phyloP scores from a whole-genome alignment of 2,797 vertebrate genomes.

The Microtus californicus region DNA sequence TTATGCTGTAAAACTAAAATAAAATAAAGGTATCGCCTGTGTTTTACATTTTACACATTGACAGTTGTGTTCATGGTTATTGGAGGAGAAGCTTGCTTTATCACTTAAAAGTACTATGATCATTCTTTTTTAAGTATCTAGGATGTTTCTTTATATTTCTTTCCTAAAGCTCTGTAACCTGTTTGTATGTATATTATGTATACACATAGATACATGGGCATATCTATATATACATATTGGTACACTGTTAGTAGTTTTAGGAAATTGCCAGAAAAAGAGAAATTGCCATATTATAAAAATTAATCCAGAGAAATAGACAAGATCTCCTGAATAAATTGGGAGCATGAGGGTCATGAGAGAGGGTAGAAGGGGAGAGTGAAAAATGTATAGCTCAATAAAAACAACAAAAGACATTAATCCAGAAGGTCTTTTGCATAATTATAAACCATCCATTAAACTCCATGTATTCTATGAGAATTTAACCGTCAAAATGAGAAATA shows the following conservation, averaged over 20 bases:
- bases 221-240: neutral
- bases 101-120: neutral
- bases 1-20: conserved; percentile 28
- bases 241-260: conserved; percentile 32
- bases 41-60: neutral
- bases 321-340: no score
- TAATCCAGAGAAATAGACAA: neutral
- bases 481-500: neutral
- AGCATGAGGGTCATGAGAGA: no score
- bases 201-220: neutral
- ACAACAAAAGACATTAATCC: neutral
- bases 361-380: no score
- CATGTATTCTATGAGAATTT: neutral
- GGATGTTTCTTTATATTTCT: conserved; percentile 16
- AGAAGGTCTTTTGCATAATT: neutral
- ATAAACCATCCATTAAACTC: neutral
- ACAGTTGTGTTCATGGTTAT: neutral
- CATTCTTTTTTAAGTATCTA: neutral
- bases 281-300: neutral
- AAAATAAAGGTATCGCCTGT: neutral
- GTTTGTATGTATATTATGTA: neutral
- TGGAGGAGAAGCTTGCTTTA: conserved; percentile 8
- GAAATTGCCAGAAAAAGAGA: neutral
- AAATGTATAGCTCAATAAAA: no score
- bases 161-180: neutral